Evolutionary conservation across 2,797 vertebrate species (phyloP), one percentile per base, ranked within the genome.

Genomic region (Pangasius macronema): DNA sequence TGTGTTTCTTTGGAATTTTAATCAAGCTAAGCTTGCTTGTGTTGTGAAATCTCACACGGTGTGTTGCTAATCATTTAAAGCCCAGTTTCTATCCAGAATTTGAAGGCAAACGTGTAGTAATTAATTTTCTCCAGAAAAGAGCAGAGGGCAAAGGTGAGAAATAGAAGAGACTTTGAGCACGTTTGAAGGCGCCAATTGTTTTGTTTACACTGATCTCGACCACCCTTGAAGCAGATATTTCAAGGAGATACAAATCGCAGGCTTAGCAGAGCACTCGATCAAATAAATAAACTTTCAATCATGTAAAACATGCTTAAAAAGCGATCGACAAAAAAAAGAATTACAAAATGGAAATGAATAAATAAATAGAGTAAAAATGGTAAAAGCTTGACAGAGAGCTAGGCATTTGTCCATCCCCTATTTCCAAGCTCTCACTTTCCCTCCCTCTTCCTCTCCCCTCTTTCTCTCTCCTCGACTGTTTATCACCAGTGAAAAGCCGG

Each of bases 181-280:
- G 83, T 89, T 88, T 81, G 82, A 73, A 89, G 81, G 81, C 81
- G 85, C 82, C 39, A 16, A 6, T 65, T 70, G 84, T 85, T 86
- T 87, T 90, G 89, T 88, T 89, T 89, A 89, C 53, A 49, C 82
- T 86, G 75, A 88, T 85, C 76, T 84, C 82, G 91, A 88, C 89
- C 89, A 88, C 91, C 90, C 84, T 89, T 79, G 84, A 72, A 86
- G 86, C 65, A 49, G 13, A 33, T 70, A 30, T 55, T 85, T 88
- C 24, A 53, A 81, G 82, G 63, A 88, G 51, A 76, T 79, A 75
- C 83, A 84, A 81, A 89, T 90, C 57, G 13, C 42, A 79, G 65
- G 86, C 83, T 86, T 85, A 88, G 76, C 84, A 81, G 77, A 85
- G 51, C 55, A 87, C 83, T 86, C 86, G 51, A 68, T 86, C 72